Evolutionary conservation across 2,113 vertebrate genomes (phyloP).

Genomic region (Lates calcarifer): DNA sequence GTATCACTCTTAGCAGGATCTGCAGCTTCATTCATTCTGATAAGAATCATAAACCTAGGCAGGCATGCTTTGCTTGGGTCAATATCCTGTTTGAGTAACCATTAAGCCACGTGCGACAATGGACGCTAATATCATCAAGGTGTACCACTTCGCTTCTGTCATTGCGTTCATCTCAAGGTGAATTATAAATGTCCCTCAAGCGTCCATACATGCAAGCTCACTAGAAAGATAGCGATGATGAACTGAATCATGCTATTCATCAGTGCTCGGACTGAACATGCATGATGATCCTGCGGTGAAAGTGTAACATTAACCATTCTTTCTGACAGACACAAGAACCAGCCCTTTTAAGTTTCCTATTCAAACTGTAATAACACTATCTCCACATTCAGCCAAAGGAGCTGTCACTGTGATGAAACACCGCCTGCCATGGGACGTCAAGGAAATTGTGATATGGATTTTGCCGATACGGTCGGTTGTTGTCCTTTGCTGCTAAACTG

Average conservation of each 20-base stretch:
- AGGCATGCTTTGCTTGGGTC: constrained; percentile 78
- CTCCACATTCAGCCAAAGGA: constrained; percentile 48
- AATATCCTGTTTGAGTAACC: constrained; percentile 80
- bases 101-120: constrained; percentile 79
- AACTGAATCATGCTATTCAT: constrained; percentile 67
- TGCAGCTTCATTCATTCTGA: constrained; percentile 77
- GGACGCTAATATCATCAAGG: constrained; percentile 75
- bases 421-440: constrained; percentile 30
- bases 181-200: constrained; percentile 75
- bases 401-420: constrained; percentile 68
- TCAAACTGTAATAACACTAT: constrained; percentile 61
- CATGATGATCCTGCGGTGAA: constrained; percentile 50
- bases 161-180: constrained; percentile 80
- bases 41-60: constrained; percentile 81
- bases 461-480: constrained; percentile 50
- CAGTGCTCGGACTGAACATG: constrained; percentile 63
- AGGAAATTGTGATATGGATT: constrained; percentile 63
- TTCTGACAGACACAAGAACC: constrained; percentile 58
- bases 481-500: constrained; percentile 69
- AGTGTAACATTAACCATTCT: constrained; percentile 65
- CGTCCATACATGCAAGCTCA: constrained; percentile 36
- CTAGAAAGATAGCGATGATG: constrained; percentile 47
- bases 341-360: constrained; percentile 54
- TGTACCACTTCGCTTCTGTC: constrained; percentile 68
- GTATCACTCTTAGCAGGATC: constrained; percentile 76